Conservation (phyloP, 2,797 vertebrate species). For the Aldrovandia affinis region DNA sequence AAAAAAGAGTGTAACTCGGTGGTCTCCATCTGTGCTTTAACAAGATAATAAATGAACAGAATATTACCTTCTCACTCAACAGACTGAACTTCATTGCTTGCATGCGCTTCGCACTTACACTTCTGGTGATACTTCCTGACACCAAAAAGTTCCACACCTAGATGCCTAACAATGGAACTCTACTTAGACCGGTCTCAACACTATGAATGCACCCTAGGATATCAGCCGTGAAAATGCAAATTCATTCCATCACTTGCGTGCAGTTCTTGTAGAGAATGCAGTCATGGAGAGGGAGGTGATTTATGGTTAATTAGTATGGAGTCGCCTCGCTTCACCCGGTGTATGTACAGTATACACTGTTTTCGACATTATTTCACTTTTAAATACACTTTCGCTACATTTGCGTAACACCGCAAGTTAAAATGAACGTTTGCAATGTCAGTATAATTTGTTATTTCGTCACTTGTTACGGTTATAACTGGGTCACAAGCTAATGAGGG, state of each 20-base stretch:
- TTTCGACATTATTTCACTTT: neutral
- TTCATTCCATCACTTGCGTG: neutral
- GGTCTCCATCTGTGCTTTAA: neutral
- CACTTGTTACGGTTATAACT: neutral
- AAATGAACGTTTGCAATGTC: neutral
- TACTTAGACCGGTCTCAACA: neutral
- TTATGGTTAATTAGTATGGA: neutral
- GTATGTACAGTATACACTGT: neutral
- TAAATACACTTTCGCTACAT: neutral
- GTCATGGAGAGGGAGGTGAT: neutral
- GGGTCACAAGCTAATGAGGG: neutral
- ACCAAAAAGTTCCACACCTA: neutral
- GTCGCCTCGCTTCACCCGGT: neutral
- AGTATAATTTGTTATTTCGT: neutral
- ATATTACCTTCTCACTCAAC: neutral
- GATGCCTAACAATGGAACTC: neutral
- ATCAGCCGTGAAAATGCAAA: neutral
- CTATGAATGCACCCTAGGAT: neutral
- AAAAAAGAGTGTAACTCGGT: neutral
- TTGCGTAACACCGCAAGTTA: neutral
- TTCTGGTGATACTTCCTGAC: neutral
- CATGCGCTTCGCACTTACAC: neutral
- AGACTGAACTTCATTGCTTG: neutral
- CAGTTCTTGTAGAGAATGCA: neutral
- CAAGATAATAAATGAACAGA: neutral